Percentiles rank a stretch among this genome's conserved stretches.
Conservation (phyloP, 2,113 vertebrate species). For the Proteles cristata region DNA sequence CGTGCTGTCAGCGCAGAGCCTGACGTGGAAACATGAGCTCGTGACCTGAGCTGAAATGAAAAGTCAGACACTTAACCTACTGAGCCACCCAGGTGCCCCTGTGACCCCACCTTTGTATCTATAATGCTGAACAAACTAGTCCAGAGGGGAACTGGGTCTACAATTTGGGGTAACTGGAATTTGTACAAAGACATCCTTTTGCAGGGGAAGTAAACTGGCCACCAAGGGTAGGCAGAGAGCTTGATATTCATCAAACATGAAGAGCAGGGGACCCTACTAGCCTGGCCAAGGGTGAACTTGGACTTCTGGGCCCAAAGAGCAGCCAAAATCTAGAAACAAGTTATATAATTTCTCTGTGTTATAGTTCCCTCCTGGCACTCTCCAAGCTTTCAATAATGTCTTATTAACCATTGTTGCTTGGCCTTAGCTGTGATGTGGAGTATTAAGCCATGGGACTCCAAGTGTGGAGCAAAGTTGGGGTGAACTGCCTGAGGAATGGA, state of each 20-base stretch:
- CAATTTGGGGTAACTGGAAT: neutral
- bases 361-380: neutral
- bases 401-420: neutral
- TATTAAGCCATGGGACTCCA: neutral
- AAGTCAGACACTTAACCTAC: too few species aligned
- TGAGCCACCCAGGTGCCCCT: neutral
- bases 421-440: neutral
- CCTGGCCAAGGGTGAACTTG: neutral
- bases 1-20: too few species aligned
- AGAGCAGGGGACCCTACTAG: accelerated
- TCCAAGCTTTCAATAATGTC: neutral
- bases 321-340: neutral
- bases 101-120: neutral
- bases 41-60: too few species aligned
- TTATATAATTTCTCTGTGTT: neutral
- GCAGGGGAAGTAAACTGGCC: neutral
- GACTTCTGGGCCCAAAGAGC: neutral
- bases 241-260: neutral
- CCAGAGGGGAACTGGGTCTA: neutral
- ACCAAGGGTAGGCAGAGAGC: neutral
- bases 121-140: neutral
- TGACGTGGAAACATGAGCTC: too few species aligned
- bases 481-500: neutral
- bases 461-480: neutral
- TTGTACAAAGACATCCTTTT: neutral